Evolutionary conservation across 37 sponge, comb jelly and placozoan genomes (phyloP), one percentile per base, ranked within the genome.

Genomic region (Dysidea cf. avara): DNA sequence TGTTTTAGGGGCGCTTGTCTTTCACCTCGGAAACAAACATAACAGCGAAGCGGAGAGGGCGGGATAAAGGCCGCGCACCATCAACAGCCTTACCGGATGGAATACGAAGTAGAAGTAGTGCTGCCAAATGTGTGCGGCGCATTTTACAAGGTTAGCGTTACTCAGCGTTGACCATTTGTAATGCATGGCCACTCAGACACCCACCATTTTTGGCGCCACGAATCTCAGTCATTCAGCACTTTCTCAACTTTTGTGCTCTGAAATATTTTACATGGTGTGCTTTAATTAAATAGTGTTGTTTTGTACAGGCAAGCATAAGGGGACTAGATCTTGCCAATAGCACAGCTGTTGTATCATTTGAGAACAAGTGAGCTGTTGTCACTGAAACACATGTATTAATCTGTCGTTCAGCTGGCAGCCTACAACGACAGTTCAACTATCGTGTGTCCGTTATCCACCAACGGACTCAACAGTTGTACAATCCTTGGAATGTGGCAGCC

Each of bases 81-180:
- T 64, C 29, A 12, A 34, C 62, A 25, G 25, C 21, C 48, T 2
- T 29, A 43, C 46, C 46, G 9, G 46, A 43, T 72, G 18, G 38
- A 33, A 6, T 79, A 79, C 76, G 81, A 88, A 35, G 84, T 89
- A 0, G 90, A 89, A 49, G 90, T 80, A 25, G 77, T 83, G 31
- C 69, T 89, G 37, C 90, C 85, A 0, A 75, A 80, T 5, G 64
- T 89, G 2, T 89, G 90, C 64, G 90, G 90, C 12, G 90, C 90
- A 30, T 89, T 80, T 58, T 89, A 89, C 35, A 24, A 79, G 77
- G 90, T 83, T 54, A 74, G 80, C 31, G 9, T 48, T 17, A 20
- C 16, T 11, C 29, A 14, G 25, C 7, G n/a, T n/a, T n/a, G n/a
- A n/a, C n/a, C n/a, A n/a, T n/a, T n/a, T n/a, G n/a, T n/a, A n/a